Base-by-base conservation (phyloP, 1,140 invertebrate species). In the Varroa destructor region DNA sequence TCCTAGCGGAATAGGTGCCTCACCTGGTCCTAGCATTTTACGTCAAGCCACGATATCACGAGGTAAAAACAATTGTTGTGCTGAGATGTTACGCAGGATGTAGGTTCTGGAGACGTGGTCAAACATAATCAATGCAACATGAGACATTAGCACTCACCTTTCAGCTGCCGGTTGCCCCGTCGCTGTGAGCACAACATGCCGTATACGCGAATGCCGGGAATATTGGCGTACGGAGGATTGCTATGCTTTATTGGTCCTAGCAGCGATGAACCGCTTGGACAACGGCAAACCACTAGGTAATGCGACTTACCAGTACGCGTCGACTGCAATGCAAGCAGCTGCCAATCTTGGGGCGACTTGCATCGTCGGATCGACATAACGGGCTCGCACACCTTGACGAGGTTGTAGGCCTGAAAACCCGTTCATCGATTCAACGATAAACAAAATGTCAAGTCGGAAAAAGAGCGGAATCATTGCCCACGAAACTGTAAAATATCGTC, bases 211-310 rank as follows among this genome's bases (percentile, higher is more conserved):
- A 93, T 92, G 0, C 90, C 90, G 1, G 91, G 91, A 12, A 94
- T 90, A 74, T 90, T 89, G 0, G 91, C 91, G 78, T 93, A 94
- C 0, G 89, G 90, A 3, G 91, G 91, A 77, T 93, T 89, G 79
- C 92, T 89, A 79, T 94, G 91, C 14, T 88, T 89, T 85, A 93
- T 90, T 71, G 91, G 91, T 40, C 91, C 91, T 80, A 93, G 89
- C 77, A 93, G 84, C 77, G 88, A 86, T 76, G 87, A 89, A 55
- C 86, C 85, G 73, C 89, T 86, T 1, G 90, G 89, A 82, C 91
- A 94, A 76, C 89, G 84, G 78, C 91, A 95, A 74, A 93, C 92
- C 70, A 93, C 91, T 58, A 95, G 82, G 78, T 93, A 95, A 80
- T 95, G 91, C 6, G 91, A 91, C 81, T 94, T 93, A 73, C 91